A percentile compares a stretch with the other conserved stretches of the same genome.
phyloP scores from a whole-genome alignment of 1,140 invertebrate species.

The Neuroterus valhalla region DNA sequence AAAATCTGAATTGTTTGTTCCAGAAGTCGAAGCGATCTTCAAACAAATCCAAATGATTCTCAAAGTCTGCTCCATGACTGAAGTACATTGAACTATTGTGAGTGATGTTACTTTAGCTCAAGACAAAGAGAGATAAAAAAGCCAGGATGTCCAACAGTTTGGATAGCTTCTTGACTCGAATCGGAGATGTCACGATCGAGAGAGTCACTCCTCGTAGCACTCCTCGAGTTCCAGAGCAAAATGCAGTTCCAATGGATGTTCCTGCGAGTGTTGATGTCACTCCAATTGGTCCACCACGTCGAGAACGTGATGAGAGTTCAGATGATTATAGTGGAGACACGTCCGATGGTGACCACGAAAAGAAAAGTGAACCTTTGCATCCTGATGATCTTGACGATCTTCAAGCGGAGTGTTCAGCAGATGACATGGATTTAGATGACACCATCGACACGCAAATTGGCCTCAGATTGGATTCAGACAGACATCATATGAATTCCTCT shows the following conservation, averaged over 20 bases:
- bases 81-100: background rate
- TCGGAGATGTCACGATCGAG: conserved; percentile 77
- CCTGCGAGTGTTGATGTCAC: conserved; percentile 39
- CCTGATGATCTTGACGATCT: conserved; percentile 67
- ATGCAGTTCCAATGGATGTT: conserved; percentile 35
- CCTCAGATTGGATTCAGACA: conserved; percentile 58
- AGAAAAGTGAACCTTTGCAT: conserved; percentile 58
- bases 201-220: conserved; percentile 65
- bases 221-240: conserved; percentile 31
- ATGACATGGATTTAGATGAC: conserved; percentile 74
- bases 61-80: background rate
- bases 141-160: conserved; percentile 71
- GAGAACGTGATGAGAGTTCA: conserved; percentile 62
- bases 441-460: conserved; percentile 73
- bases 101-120: background rate
- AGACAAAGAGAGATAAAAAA: background rate
- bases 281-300: conserved; percentile 49
- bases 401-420: conserved; percentile 69
- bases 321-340: conserved; percentile 67
- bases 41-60: conserved; percentile 4
- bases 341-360: conserved; percentile 62
- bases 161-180: conserved; percentile 72
- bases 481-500: background rate
- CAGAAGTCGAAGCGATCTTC: background rate
- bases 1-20: background rate